These are phyloP conservation scores for Meteorus cinctellus DNA, from an alignment of 2,888 invertebrate genomes.

Conservation along the genomic window DNA sequence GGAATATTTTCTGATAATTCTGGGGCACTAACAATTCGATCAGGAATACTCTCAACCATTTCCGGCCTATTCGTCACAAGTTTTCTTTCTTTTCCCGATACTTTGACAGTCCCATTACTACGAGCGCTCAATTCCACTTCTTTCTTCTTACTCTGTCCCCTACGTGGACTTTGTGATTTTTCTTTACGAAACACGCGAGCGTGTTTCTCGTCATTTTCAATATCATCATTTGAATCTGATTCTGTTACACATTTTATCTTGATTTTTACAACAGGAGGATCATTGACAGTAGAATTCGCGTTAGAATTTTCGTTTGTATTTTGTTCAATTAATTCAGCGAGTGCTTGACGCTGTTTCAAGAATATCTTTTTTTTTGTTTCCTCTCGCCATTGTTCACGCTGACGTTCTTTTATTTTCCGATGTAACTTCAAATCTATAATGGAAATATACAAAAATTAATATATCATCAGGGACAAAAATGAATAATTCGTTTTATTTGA, in stretches of 20 bases:
- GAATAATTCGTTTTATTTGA: no score
- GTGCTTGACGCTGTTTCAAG: constrained; percentile 54
- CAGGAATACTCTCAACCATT: constrained; percentile 10
- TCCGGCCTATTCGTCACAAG: background rate
- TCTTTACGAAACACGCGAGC: background rate
- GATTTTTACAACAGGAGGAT: constrained; percentile 59
- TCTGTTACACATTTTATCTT: constrained; percentile 57
- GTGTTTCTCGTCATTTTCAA: constrained; percentile 28
- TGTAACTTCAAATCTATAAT: constrained; percentile 79
- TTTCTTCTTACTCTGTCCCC: constrained; percentile 16
- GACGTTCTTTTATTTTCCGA: constrained; percentile 76
- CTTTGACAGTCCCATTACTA: background rate
- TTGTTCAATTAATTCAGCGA: constrained; percentile 32
- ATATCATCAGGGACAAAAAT: no score
- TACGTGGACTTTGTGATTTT: constrained; percentile 16
- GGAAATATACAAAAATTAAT: constrained; percentile 39
- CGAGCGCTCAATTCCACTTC: background rate
- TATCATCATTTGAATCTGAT: constrained; percentile 51
- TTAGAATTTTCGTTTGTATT: constrained; percentile 28
- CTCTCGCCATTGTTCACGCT: constrained; percentile 70
- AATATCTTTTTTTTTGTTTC: constrained; percentile 63
- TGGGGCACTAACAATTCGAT: constrained; percentile 47
- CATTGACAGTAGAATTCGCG: constrained; percentile 22
- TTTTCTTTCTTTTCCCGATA: background rate
- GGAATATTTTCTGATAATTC: constrained; percentile 40